These are phyloP conservation scores for Zosterops borbonicus DNA, from an alignment of 2,113 vertebrate species.

Conservation along the genomic window DNA sequence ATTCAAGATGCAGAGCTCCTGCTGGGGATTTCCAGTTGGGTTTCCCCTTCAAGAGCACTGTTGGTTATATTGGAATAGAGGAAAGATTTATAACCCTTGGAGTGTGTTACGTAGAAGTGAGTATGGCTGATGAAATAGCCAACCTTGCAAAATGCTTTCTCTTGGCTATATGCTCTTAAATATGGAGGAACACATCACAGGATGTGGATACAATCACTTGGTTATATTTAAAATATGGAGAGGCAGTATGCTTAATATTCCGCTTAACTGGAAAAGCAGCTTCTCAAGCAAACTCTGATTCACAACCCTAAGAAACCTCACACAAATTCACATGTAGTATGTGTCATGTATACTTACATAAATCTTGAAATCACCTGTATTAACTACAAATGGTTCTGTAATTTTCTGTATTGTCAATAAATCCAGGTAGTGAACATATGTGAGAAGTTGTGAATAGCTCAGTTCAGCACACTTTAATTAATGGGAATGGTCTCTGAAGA, in stretches of 20 bases:
- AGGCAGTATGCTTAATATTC: not conserved
- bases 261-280: not conserved
- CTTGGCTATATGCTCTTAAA: not conserved
- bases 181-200: not conserved
- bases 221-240: not conserved
- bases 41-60: not conserved
- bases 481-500: not conserved
- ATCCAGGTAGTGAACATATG: not conserved
- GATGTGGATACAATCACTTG: not conserved
- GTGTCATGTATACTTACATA: not conserved
- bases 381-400: not conserved
- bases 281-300: not conserved
- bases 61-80: accelerated
- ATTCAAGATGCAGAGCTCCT: not conserved
- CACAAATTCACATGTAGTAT: not conserved
- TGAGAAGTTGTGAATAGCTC: not conserved
- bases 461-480: not conserved
- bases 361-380: not conserved
- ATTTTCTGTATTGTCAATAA: not conserved
- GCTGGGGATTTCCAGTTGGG: slow-evolving; percentile 30
- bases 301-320: not conserved
- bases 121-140: not conserved
- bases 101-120: not conserved
- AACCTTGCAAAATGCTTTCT: not conserved
- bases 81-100: not conserved